Evolutionary conservation across 1,140 invertebrate species (phyloP), one percentile per base, ranked within the genome.

Genomic region (Geopemphigus sp.): DNA sequence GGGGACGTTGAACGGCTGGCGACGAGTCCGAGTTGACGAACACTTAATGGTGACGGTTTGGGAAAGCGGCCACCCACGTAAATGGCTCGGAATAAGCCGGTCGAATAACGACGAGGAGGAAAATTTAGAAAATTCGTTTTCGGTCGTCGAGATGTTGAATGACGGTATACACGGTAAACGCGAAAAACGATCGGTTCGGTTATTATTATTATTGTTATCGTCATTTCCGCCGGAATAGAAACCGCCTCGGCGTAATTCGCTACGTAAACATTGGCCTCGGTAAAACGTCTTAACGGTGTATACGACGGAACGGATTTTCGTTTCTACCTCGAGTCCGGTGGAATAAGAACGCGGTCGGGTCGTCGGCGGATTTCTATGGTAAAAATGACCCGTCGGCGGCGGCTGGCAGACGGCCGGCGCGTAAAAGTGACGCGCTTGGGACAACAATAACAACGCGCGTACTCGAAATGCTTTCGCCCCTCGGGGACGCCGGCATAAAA

Each of bases 361-460:
- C 22, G 22, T 45, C 19, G 6, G 15, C 32, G n/a, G n/a, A 66
- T 66, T 47, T 47, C 24, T 24, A 68, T 45, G 39, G n/a, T 24
- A 68, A 66, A 66, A 45, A 22, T 10, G 64, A 68, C 50, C 19
- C 47, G 24, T 14, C 10, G 22, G 26, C 15, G 11, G 15, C 5
- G n/a, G 39, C 15, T 17, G 53, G 15, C 2, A 22, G n/a, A 15
- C 14, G 22, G n/a, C 24, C 47, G 66, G 53, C 5, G 47, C 29
- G 39, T 68, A 47, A 47, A 47, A 11, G 53, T 14, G 15, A 19
- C 24, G 47, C 53, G 22, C 39, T 68, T 47, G 47, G 64, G 64
- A 47, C n/a, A 68, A 68, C 24, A 29, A 72, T 72, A 72, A 72
- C 68, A 72, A 54, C 24, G 26, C 22, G 22, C 66, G 53, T 8